phyloP scores from a whole-genome alignment of 2,113 vertebrate species.

The Phycodurus eques region DNA sequence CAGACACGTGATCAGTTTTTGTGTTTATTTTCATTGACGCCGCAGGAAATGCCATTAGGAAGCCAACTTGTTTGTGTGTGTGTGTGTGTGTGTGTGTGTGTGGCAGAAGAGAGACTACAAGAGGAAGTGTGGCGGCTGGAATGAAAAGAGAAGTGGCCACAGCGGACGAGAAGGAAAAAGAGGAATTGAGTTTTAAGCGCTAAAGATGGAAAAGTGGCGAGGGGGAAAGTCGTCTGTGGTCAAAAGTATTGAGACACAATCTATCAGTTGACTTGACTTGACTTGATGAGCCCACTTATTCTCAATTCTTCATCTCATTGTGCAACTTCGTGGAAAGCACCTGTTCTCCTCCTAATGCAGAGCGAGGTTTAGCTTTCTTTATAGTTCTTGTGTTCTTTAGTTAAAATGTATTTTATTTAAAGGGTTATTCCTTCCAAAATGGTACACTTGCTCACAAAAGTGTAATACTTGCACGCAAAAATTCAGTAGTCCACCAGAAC shows the following conservation, averaged over 20 bases:
- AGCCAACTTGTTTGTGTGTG: background rate
- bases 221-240: background rate
- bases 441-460: no score
- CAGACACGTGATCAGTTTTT: background rate
- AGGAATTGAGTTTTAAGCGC: slow-evolving; percentile 26
- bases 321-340: background rate
- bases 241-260: background rate
- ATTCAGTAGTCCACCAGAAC: no score
- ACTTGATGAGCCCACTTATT: background rate
- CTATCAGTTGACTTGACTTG: background rate
- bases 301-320: background rate
- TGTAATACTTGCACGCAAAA: no score
- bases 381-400: no score
- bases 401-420: no score
- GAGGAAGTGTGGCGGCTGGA: slow-evolving; percentile 1
- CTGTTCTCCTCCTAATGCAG: background rate
- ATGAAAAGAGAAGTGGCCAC: slow-evolving; percentile 46
- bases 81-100: background rate
- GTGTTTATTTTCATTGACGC: background rate
- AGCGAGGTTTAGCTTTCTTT: no score
- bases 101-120: background rate
- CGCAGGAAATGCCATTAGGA: background rate
- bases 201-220: slow-evolving; percentile 3
- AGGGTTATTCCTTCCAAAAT: no score
- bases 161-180: slow-evolving; percentile 12